phyloP scores from a whole-genome alignment of 2,113 vertebrate species.

The Phyllostomus hastatus region DNA sequence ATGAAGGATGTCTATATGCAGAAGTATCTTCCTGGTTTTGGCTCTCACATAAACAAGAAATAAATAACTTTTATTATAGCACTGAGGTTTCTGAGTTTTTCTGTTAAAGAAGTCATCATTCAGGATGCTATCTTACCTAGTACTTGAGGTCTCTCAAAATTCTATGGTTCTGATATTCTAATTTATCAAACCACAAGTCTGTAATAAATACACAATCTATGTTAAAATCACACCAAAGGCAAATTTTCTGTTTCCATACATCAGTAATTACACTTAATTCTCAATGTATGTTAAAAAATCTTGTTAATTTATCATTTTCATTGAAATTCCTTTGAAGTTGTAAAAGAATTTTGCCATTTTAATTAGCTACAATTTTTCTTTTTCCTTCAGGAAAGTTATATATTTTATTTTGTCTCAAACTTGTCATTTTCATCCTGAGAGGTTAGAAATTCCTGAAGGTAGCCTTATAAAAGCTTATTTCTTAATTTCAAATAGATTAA shows the following conservation, averaged over 20 bases:
- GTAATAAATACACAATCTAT: not conserved
- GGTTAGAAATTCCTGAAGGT: not conserved
- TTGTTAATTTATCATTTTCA: slow-evolving; percentile 52
- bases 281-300: slow-evolving; percentile 32
- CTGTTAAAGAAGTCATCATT: not conserved
- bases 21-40: not conserved
- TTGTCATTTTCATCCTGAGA: not conserved
- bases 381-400: not conserved
- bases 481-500: slow-evolving; percentile 49
- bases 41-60: not conserved
- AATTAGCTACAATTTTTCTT: slow-evolving; percentile 47
- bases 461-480: not conserved
- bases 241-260: slow-evolving; percentile 18
- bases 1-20: not conserved
- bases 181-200: not conserved
- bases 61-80: not conserved
- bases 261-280: slow-evolving; percentile 22
- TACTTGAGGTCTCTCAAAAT: not conserved
- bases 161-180: not conserved
- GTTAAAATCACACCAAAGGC: not conserved
- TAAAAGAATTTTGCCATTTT: slow-evolving; percentile 42
- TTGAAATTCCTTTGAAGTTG: slow-evolving; percentile 52
- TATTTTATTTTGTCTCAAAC: not conserved
- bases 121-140: not conserved
- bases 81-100: not conserved